Evolutionary conservation across 2,797 vertebrate species (phyloP).

Genomic region (Prunella strophiata): DNA sequence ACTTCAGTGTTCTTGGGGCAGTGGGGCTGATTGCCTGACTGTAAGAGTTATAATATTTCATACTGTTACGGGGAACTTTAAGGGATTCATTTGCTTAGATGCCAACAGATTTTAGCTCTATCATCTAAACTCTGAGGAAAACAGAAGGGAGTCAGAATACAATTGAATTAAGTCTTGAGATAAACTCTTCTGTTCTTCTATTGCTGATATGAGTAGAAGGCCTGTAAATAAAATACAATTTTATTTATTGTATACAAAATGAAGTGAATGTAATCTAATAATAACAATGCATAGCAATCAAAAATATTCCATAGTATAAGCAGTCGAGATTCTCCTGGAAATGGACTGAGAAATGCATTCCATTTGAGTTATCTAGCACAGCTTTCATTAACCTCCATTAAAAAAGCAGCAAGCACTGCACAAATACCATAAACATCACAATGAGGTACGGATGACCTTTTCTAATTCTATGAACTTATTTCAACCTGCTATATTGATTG

Average conservation of each 20-base stretch:
- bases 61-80: neutral
- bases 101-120: neutral
- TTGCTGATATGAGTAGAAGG: conserved; percentile 10
- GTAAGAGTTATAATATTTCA: neutral
- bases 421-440: neutral
- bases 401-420: neutral
- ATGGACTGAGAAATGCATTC: neutral
- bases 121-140: neutral
- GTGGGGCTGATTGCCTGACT: neutral
- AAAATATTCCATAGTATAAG: neutral
- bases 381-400: neutral
- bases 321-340: neutral
- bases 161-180: neutral
- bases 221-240: conserved; percentile 54
- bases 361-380: neutral
- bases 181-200: neutral
- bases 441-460: neutral
- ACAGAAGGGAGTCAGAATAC: neutral
- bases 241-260: too few relatives aligned
- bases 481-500: neutral
- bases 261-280: conserved; percentile 36
- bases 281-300: conserved; percentile 9
- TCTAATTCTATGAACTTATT: conserved; percentile 12
- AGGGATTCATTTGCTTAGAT: neutral
- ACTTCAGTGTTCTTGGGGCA: neutral